Evolutionary conservation across 2,888 invertebrate genomes (phyloP), one percentile per base, ranked within the genome.

Genomic region (Hypercompe scribonia): DNA sequence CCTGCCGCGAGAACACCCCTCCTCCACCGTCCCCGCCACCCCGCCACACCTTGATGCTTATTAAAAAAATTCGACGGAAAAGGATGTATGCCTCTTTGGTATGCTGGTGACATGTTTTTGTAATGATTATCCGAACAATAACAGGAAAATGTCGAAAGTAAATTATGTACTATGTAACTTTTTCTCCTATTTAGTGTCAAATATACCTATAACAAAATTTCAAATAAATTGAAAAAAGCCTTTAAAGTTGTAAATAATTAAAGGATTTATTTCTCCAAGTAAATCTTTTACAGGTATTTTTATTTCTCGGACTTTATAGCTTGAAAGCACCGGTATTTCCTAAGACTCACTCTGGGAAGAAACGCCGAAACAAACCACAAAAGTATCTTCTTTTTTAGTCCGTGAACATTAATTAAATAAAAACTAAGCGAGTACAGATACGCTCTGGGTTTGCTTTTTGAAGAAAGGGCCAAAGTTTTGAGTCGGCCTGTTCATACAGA

Each of bases 41-140:
- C 78, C 84, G 77, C 84, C 81, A 84, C 88, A 88, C 89, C 89
- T 89, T 88, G 80, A 81, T 79, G 82, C 87, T 86, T 88, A 88
- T 87, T 88, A 87, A 86, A 88, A 89, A 84, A 84, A 81, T 81
- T 81, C 78, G 75, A 80, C 82, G 80, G 78, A 80, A 88, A 87
- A 87, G 86, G 87, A 88, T 87, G 87, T 84, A 85, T 81, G 82
- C 79, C 79, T 78, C 80, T 82, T 82, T 81, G 65, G 76, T 78
- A 70, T 76, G 82, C 78, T 73, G 70, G 77, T 80, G 68, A 65
- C 68, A 54, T 81, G 81, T 82, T 79, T 79, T 83, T 77, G 71
- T 81, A 80, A 81, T 67, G 76, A 81, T 83, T 81, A 78, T 34
- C 46, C 24, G 15, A 65, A 69, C 66, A 65, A 61, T 70, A 33